Conservation (phyloP, 2,888 invertebrate genomes). For the Carterocephalus palaemon region DNA sequence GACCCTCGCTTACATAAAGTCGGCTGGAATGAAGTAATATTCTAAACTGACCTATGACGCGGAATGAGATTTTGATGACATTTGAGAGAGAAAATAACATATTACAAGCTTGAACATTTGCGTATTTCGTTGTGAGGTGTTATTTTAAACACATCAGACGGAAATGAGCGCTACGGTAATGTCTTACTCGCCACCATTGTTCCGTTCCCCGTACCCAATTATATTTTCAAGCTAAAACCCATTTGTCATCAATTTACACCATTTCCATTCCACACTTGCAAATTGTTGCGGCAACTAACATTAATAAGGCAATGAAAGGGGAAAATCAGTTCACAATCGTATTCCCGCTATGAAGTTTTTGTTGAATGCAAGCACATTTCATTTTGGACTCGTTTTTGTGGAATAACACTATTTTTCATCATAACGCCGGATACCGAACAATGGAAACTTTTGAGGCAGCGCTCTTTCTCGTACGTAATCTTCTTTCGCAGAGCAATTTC, state of each 20-base stretch:
- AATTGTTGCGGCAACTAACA: slow-evolving; percentile 10
- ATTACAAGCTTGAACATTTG: not conserved
- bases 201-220: slow-evolving; percentile 20
- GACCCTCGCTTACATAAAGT: slow-evolving; percentile 23
- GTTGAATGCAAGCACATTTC: slow-evolving; percentile 1
- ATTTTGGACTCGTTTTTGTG: slow-evolving; percentile 11
- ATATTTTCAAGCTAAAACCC: slow-evolving; percentile 22
- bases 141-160: slow-evolving; percentile 16
- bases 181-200: slow-evolving; percentile 21
- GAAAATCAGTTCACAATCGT: slow-evolving; percentile 7
- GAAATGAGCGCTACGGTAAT: slow-evolving; percentile 15
- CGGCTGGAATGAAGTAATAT: slow-evolving; percentile 19
- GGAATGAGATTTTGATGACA: slow-evolving; percentile 15
- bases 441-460: slow-evolving; percentile 19
- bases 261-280: not conserved
- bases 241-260: slow-evolving; percentile 21
- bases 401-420: slow-evolving; percentile 15
- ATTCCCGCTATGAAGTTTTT: slow-evolving; percentile 1
- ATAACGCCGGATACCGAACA: slow-evolving; percentile 18
- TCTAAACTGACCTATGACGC: slow-evolving; percentile 2
- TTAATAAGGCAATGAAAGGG: slow-evolving; percentile 4
- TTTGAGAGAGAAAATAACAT: slow-evolving; percentile 4
- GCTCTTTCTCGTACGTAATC: slow-evolving; percentile 41
- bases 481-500: slow-evolving; percentile 53
- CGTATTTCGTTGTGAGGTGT: not conserved